Evolutionary conservation across 2,888 invertebrate genomes (phyloP).

Genomic region (Dicyrtoma fusca): DNA sequence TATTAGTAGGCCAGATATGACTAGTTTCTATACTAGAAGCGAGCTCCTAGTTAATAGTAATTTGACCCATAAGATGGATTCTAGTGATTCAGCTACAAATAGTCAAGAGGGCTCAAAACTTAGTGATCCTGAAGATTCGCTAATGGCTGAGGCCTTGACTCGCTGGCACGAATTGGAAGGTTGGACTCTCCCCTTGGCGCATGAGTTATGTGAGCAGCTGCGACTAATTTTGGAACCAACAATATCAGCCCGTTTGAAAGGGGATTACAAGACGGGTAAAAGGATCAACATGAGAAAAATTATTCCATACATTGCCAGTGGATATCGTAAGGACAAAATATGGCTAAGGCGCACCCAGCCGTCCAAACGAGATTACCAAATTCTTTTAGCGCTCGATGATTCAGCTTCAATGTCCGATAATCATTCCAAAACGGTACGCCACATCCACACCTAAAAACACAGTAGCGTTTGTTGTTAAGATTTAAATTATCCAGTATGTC

Average conservation of each 20-base stretch:
- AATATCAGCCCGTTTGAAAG: slow-evolving; percentile 84
- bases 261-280: slow-evolving; percentile 95
- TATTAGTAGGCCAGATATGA: slow-evolving; percentile 70
- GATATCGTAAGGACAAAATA: slow-evolving; percentile 98
- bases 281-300: slow-evolving; percentile 97
- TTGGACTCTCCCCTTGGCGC: slow-evolving; percentile 66
- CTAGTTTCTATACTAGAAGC: slow-evolving; percentile 71
- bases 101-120: too few relatives aligned
- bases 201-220: slow-evolving; percentile 89
- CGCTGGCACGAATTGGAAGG: slow-evolving; percentile 56
- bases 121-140: too few relatives aligned
- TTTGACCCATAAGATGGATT: too few relatives aligned
- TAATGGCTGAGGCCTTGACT: slow-evolving; percentile 35
- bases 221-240: slow-evolving; percentile 94
- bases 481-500: too few relatives aligned
- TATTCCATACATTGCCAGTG: slow-evolving; percentile 97
- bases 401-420: slow-evolving; percentile 90
- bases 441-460: too few relatives aligned
- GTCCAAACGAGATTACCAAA: slow-evolving; percentile 93
- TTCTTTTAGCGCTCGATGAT: slow-evolving; percentile 94
- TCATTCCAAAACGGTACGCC: slow-evolving; percentile 69
- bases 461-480: too few relatives aligned
- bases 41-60: slow-evolving; percentile 46
- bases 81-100: too few relatives aligned
- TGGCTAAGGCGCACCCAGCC: slow-evolving; percentile 96